Evolutionary conservation across 2,113 vertebrate genomes (phyloP).

Genomic region (Scomber japonicus): DNA sequence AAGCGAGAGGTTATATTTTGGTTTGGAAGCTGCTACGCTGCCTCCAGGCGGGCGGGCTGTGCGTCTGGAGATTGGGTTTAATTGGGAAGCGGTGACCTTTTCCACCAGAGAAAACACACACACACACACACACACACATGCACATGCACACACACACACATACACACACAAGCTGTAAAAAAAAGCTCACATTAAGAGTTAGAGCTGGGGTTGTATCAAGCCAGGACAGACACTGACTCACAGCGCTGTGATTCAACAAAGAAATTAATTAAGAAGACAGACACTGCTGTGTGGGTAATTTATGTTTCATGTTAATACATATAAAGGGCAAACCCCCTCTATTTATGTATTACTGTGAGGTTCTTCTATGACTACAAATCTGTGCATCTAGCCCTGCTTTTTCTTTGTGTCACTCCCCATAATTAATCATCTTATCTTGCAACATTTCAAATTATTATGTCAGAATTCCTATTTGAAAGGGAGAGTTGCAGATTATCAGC

Average conservation of each 20-base stretch:
- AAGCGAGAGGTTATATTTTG: slow-evolving; percentile 37
- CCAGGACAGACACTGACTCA: slow-evolving; percentile 41
- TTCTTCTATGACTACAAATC: slow-evolving; percentile 6
- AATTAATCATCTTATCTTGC: not conserved
- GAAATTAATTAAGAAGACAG: slow-evolving; percentile 62
- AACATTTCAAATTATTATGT: not conserved
- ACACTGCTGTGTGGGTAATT: slow-evolving; percentile 52
- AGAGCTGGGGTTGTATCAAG: slow-evolving; percentile 19
- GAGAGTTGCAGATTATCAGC: not conserved
- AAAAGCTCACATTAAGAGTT: slow-evolving; percentile 38
- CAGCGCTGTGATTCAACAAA: slow-evolving; percentile 53
- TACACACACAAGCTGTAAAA: slow-evolving; percentile 53
- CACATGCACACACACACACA: not conserved
- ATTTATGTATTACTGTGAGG: not conserved
- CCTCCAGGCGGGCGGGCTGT: slow-evolving; percentile 28
- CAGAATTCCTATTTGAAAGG: not conserved
- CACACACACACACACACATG: slow-evolving; percentile 12
- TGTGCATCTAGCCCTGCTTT: slow-evolving; percentile 1
- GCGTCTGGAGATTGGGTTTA: slow-evolving; percentile 57
- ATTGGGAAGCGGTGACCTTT: slow-evolving; percentile 75
- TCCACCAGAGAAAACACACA: slow-evolving; percentile 59
- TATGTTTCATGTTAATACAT: slow-evolving; percentile 48
- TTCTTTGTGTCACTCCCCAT: slow-evolving; percentile 16
- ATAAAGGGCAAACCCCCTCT: slow-evolving; percentile 39
- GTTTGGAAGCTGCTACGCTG: slow-evolving; percentile 27